phyloP scores from a whole-genome alignment of 2,797 vertebrate genomes.

The Enteromius paludinosus region DNA sequence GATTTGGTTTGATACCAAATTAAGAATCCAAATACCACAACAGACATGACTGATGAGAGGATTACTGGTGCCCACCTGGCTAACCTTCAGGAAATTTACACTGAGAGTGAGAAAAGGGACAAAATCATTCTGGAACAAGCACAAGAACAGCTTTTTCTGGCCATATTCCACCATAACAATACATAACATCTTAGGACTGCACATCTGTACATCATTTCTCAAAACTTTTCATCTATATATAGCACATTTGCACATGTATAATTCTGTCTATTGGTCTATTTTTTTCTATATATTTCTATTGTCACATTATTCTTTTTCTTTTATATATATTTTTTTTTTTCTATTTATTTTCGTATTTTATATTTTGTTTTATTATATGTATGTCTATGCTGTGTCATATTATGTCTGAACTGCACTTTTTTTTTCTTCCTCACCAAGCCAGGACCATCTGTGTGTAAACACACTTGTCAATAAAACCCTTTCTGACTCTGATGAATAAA shows the following conservation, averaged over 20 bases:
- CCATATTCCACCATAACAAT: neutral
- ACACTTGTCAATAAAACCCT: too few relatives aligned
- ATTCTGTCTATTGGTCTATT: neutral
- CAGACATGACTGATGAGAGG: neutral
- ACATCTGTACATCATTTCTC: neutral
- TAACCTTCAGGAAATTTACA: neutral
- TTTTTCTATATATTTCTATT: neutral
- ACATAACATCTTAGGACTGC: neutral
- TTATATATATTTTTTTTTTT: neutral
- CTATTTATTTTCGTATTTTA: neutral
- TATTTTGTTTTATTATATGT: neutral
- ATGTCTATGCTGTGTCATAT: neutral
- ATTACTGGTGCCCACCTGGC: neutral
- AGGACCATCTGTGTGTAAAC: neutral
- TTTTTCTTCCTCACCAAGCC: neutral
- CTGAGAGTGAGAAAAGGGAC: too few relatives aligned
- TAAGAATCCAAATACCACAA: neutral
- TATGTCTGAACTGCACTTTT: neutral
- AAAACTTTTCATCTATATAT: neutral
- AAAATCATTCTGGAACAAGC: too few relatives aligned
- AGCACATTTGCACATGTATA: neutral
- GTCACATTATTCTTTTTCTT: neutral
- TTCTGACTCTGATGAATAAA: too few relatives aligned
- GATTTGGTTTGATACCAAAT: neutral
- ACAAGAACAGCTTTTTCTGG: neutral